Evolutionary conservation across 2,888 invertebrate species (phyloP).

Genomic region (Cyrtodaria siliqua): DNA sequence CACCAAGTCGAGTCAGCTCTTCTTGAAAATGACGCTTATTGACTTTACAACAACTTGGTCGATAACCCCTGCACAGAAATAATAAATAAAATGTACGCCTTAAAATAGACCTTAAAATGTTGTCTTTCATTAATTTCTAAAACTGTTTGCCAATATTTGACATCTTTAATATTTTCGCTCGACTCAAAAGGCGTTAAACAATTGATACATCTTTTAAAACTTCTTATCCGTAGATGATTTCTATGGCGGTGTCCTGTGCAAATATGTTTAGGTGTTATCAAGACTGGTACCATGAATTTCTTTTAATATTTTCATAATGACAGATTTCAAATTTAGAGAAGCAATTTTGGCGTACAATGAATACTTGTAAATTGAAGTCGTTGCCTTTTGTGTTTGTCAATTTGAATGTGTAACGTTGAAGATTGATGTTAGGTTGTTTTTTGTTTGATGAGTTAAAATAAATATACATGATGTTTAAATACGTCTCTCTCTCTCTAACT

Average conservation of each 20-base stretch:
- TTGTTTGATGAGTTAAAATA: no score
- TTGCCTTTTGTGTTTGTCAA: background rate
- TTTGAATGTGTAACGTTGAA: slow-evolving; percentile 13
- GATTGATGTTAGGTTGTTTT: no score
- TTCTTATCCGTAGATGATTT: slow-evolving; percentile 25
- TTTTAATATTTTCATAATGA: slow-evolving; percentile 48
- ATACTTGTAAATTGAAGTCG: slow-evolving; percentile 28
- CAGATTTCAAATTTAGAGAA: slow-evolving; percentile 33
- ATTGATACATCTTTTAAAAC: slow-evolving; percentile 55
- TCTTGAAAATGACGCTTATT: slow-evolving; percentile 5
- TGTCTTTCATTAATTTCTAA: slow-evolving; percentile 18
- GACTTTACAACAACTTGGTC: slow-evolving; percentile 5
- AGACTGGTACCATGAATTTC: slow-evolving; percentile 46
- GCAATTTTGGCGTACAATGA: slow-evolving; percentile 48
- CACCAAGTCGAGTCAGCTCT: no score
- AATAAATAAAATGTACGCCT: background rate
- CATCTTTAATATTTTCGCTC: slow-evolving; percentile 36
- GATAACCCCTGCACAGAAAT: background rate
- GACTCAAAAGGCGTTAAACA: slow-evolving; percentile 39
- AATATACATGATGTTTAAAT: no score
- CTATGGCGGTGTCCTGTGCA: slow-evolving; percentile 47
- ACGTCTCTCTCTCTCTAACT: no score
- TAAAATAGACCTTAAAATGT: slow-evolving; percentile 17
- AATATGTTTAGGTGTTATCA: slow-evolving; percentile 48
- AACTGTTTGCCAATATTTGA: slow-evolving; percentile 54